Conservation (phyloP, 1,140 invertebrate genomes). For the Drosophila tani region DNA sequence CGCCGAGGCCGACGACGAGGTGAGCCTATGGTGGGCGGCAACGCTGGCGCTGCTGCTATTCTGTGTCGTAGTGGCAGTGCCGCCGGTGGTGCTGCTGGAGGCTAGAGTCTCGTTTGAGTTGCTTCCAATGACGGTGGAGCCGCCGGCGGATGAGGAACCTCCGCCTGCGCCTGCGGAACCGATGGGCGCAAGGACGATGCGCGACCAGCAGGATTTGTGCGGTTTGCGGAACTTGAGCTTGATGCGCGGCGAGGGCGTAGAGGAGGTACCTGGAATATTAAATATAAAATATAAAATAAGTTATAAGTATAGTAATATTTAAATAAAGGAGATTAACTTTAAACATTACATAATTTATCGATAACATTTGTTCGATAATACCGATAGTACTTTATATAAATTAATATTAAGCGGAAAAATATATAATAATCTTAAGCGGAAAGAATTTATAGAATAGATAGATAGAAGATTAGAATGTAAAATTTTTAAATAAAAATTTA, state of each 20-base stretch:
- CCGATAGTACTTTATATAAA: no score
- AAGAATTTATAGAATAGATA: no score
- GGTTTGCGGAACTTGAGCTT: conserved; percentile 83
- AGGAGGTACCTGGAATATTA: conserved; percentile 43
- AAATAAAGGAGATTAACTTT: no score
- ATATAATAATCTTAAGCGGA: no score
- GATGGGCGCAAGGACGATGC: conserved; percentile 76
- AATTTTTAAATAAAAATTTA: no score
- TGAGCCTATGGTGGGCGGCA: conserved; percentile 67
- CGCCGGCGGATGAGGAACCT: conserved; percentile 57
- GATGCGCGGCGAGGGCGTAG: conserved; percentile 81
- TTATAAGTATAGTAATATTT: no score
- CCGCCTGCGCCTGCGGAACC: conserved; percentile 35
- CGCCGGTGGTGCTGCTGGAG: conserved; percentile 69
- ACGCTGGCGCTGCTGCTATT: conserved; percentile 78
- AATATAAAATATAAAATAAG: background rate
- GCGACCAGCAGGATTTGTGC: conserved; percentile 80
- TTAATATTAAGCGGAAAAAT: no score
- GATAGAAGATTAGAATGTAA: no score
- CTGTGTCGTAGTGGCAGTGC: conserved; percentile 72
- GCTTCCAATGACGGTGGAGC: conserved; percentile 73
- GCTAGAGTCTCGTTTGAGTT: conserved; percentile 79
- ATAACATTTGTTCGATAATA: no score
- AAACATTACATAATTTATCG: no score
- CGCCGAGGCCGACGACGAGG: conserved; percentile 75